Evolutionary conservation across 2,113 vertebrate genomes (phyloP), one percentile per base, ranked within the genome.

Genomic region (Nymphicus hollandicus): DNA sequence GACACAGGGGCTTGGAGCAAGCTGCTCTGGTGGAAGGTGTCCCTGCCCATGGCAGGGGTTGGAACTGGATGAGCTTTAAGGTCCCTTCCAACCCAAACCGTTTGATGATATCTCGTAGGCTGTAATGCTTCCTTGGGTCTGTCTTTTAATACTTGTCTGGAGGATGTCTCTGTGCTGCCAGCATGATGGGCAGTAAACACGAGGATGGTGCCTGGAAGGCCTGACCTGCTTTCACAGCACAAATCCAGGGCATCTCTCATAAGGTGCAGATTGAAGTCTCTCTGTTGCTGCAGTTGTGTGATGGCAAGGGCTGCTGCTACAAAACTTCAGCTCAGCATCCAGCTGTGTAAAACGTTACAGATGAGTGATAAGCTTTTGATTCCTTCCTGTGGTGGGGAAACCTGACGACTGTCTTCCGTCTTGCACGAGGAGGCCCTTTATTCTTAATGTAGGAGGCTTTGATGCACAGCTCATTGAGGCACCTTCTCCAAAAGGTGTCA

Each of bases 221-320:
- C 46, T 74, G 81, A 58, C 78, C 92, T 52, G 69, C 61, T 94
- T 81, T 74, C 5, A 0, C 55, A 27, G 53, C 69, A 2, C 43
- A 16, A n/a, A 93, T 88, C 86, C 92, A 17, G 81, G 85, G 78
- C 88, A 17, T 9, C 37, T 23, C 66, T 44, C 18, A 0, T 13
- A 3, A 41, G 28, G 76, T 55, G 63, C n/a, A 68, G 78, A 0
- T 41, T n/a, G 3, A 11, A 56, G 35, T 14, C 60, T 41, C 0
- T 1, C 1, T 6, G 53, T 23, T 4, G 7, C 70, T 8, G 31
- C 0, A 2, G 41, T 10, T 23, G 1, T 12, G 3, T 8, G 27
- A 6, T 13, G 23, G 28, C 14, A 39, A 28, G 20, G 43, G 43
- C 13, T 24, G 25, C 15, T 29, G 28, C 12, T 25, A 16, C 0